Evolutionary conservation across 2,888 invertebrate species (phyloP), one percentile per base, ranked within the genome.

Genomic region (Platerodrilus igneus): DNA sequence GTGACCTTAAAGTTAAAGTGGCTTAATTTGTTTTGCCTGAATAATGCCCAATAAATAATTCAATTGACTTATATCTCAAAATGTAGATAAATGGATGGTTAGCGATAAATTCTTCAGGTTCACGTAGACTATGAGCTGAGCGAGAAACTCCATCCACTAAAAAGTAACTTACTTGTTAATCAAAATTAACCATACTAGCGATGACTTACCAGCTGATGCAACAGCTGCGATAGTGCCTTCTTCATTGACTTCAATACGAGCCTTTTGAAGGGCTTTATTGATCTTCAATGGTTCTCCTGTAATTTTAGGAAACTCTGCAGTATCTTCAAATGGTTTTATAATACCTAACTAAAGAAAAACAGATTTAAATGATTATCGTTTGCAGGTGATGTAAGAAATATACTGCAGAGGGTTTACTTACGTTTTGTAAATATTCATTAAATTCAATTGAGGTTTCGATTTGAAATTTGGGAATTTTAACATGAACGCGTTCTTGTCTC

Each of bases 191-290:
- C 9, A 2, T 20, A 3, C 8, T 8, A 20, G 4, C 4, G 3
- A n/a, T 2, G 2, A 20, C 20, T 20, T 20, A 20, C 20, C 9
- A 3, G 20, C 2, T 2, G 20, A 9, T 3, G 63, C 62, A 10
- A 63, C 63, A 10, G 64, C 64, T 13, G 65, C 65, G 55, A 64
- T 64, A 8, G 63, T 62, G 6, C 67, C 67, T 28, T 47, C 50
- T 51, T 64, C 64, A 16, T 62, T 62, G 0, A 67, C 61, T 32
- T 64, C 61, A 17, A 67, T 64, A 40, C 60, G 65, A 6, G 63
- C 58, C 45, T 66, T 64, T 41, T 66, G 66, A 5, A 64, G 25
- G 3, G 66, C 17, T 5, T 33, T 10, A 8, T 2, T 3, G 6
- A 33, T 23, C n/a, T n/a, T 4, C 4, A 22, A 2, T n/a, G 2